Evolutionary conservation across 64 coral and sea anemone species (phyloP), one percentile per base, ranked within the genome.

Genomic region (Montipora capricornis): DNA sequence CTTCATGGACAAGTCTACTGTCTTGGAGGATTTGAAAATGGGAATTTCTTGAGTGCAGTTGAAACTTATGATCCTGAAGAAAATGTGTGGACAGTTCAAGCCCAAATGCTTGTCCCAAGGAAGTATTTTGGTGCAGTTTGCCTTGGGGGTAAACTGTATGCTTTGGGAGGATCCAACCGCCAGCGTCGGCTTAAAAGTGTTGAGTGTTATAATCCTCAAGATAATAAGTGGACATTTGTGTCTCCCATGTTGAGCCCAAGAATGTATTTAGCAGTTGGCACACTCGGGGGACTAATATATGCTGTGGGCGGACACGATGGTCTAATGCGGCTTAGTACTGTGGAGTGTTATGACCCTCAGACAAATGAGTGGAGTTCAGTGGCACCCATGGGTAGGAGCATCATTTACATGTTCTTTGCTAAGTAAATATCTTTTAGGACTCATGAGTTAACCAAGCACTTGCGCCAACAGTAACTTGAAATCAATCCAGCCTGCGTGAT

Each of bases 341-440:
- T 96, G 11, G 98, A 99, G 68, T 99, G 98, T 22, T 99, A 90
- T 92, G 98, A 99, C 68, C 95, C 95, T 8, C 95, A 94, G 82
- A 99, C 89, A 49, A 86, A 99, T 90, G 53, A 86, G 69, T 99
- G 98, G 98, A 94, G 89, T 13, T 67, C 61, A 44, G 90, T 99
- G 47, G 78, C 88, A 11, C 46, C 94, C 19, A 89, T 99, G 95
- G 77, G 97, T 99, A 96, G 86, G 97, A 19, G 48, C 20, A 20
- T 61, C 53, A 15, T 59, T 52, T 52, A 8, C 47, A 16, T 70
- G 51, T 22, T 37, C 37, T 37, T 37, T 37, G 37, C 37, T 37
- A 37, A 37, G 37, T 37, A 37, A 37, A 37, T 37, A 37, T 37
- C 37, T 37, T 37, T 37, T 37, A 37, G 37, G 37, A 37, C 37